Percentiles rank a stretch among this genome's conserved stretches.
These are phyloP conservation scores for Bostrychus sinensis DNA, from an alignment of 2,113 vertebrate genomes.

Conservation along the genomic window DNA sequence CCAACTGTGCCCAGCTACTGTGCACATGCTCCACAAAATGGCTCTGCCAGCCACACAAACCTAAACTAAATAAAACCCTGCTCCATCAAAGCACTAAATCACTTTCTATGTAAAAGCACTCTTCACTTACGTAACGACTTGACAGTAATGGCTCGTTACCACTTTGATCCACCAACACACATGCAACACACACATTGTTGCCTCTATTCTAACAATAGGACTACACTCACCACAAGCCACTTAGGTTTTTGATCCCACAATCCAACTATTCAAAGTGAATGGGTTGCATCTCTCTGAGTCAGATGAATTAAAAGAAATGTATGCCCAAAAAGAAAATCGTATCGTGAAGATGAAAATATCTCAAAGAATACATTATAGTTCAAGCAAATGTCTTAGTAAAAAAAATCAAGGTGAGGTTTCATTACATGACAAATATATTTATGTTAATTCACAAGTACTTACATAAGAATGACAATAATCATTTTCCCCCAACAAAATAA, in stretches of 20 bases:
- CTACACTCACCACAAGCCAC: slow-evolving; percentile 46
- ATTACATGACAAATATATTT: too few relatives aligned
- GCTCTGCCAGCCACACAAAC: slow-evolving; percentile 29
- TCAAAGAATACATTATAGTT: slow-evolving; percentile 14
- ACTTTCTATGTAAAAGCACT: slow-evolving; percentile 56
- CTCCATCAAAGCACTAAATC: slow-evolving; percentile 56
- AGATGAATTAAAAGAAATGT: neutral
- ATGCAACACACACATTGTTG: slow-evolving; percentile 48
- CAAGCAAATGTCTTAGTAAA: slow-evolving; percentile 12
- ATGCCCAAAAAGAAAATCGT: slow-evolving; percentile 1
- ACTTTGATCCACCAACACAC: slow-evolving; percentile 73
- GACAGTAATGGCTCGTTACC: slow-evolving; percentile 71
- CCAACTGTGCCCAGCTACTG: neutral
- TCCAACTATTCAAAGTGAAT: slow-evolving; percentile 28
- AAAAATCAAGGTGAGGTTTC: too few relatives aligned
- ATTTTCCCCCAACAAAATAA: too few relatives aligned
- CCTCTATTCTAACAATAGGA: slow-evolving; percentile 61
- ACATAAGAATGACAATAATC: too few relatives aligned
- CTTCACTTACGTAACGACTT: slow-evolving; percentile 64
- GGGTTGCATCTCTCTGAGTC: slow-evolving; percentile 11
- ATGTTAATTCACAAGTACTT: too few relatives aligned
- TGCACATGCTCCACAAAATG: slow-evolving; percentile 30
- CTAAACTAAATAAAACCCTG: slow-evolving; percentile 43
- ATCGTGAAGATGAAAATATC: neutral
- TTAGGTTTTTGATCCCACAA: slow-evolving; percentile 50